phyloP scores from a whole-genome alignment of 1,140 invertebrate species.

The Zaprionus gabonicus region DNA sequence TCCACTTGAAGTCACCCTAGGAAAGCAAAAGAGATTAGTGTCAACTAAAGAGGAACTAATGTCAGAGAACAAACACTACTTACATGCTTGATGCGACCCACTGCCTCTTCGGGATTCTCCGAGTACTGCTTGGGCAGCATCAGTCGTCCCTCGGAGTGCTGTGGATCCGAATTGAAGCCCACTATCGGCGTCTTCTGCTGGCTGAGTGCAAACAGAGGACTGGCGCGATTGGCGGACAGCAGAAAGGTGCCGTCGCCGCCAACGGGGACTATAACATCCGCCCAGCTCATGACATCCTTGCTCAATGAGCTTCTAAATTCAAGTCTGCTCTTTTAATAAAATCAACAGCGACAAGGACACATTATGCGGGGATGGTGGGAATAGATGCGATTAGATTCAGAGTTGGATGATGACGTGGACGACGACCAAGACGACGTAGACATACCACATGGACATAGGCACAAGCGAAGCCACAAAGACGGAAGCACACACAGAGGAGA shows the following conservation, averaged over 20 bases:
- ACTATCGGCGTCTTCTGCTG: slow-evolving; percentile 93
- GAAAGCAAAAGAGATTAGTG: slow-evolving; percentile 7
- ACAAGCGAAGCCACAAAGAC: slow-evolving; percentile 30
- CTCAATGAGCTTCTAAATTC: slow-evolving; percentile 86
- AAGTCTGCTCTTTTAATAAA: slow-evolving; percentile 80
- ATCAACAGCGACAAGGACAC: slow-evolving; percentile 66
- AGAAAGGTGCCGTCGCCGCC: slow-evolving; percentile 99
- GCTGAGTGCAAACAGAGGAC: slow-evolving; percentile 84
- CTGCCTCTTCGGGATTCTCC: slow-evolving; percentile 88
- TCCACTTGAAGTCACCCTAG: slow-evolving; percentile 92
- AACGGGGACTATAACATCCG: slow-evolving; percentile 96
- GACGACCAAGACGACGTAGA: slow-evolving; percentile 13
- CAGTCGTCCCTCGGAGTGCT: slow-evolving; percentile 95
- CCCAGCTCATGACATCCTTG: slow-evolving; percentile 93
- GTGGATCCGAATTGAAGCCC: slow-evolving; percentile 99
- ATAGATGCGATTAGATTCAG: slow-evolving; percentile 29
- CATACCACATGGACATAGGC: slow-evolving; percentile 18
- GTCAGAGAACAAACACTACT: slow-evolving; percentile 69
- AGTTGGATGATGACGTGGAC: slow-evolving; percentile 12
- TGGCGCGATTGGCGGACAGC: slow-evolving; percentile 90
- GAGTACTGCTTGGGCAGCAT: slow-evolving; percentile 93
- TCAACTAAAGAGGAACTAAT: not conserved
- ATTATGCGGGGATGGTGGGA: slow-evolving; percentile 63
- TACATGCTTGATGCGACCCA: slow-evolving; percentile 89
- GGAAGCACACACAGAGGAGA: slow-evolving; percentile 18